Evolutionary conservation across 2,797 vertebrate genomes (phyloP), one percentile per base, ranked within the genome.

Genomic region (Mormyrus hasselquistii): DNA sequence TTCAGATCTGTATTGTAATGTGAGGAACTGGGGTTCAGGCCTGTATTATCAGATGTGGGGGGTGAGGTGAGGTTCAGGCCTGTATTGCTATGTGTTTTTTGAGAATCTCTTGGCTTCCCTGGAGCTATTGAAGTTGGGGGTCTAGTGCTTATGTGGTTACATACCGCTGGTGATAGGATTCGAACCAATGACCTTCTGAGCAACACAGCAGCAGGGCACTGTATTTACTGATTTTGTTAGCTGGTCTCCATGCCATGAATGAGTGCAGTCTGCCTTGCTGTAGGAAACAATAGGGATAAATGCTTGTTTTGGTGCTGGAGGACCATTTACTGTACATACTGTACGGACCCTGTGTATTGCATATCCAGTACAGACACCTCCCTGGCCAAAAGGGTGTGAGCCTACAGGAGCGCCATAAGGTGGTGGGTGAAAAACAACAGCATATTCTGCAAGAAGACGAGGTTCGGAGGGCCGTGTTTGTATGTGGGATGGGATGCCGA

Each of bases 381-480:
- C 19, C 52, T 0, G 7, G 53, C 7, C 44, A 14, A 29, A 85
- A 85, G 10, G 44, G 22, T 52, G 25, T n/a, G 22, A 50, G 82
- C 44, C 47, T 85, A 47, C 79, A n/a, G 16, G n/a, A 49, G 79
- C 10, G 3, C 1, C 79, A 83, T 22, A 16, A 49, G 41, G n/a
- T 34, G 79, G 7, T 49, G 19, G 29, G 59, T 87, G 87, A 69
- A 55, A 69, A 69, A 47, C 44, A 65, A n/a, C 38, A 25, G 57
- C 87, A 47, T 44, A 87, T 59, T 62, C 8, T 87, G n/a, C 2
- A 22, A 92, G 93, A 93, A 92, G 92, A 93, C 90, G 90, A 1
- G 52, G 29, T 38, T 87, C 29, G 5, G 89, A 92, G 93, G 92
- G 92, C 93, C 92, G 93, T 93, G 91, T 93, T 92, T 92, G 92